phyloP scores from a whole-genome alignment of 1,140 invertebrate genomes.

The Rhopalosiphum maidis region DNA sequence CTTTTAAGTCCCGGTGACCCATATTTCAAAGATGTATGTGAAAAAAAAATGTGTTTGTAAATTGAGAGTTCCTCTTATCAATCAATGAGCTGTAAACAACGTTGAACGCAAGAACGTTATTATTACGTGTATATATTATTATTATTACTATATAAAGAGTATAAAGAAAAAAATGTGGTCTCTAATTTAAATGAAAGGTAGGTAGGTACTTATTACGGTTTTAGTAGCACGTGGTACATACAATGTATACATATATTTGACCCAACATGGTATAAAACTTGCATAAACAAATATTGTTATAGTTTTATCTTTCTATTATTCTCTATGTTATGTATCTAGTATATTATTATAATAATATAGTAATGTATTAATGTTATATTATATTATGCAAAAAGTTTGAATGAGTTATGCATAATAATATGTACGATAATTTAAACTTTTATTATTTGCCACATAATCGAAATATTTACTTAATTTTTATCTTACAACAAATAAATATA shows the following conservation, averaged over 20 bases:
- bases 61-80: not conserved
- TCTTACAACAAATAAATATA: not conserved
- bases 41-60: not conserved
- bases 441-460: not conserved
- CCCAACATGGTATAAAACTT: not conserved
- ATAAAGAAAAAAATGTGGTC: not conserved
- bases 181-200: conserved; percentile 9
- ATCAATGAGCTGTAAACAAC: not conserved
- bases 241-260: conserved; percentile 5
- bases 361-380: not conserved
- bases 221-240: not conserved
- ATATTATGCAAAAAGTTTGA: not conserved
- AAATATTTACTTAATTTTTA: conserved; percentile 28
- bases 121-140: not conserved
- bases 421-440: not conserved
- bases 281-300: not conserved
- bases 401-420: not conserved
- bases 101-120: not conserved
- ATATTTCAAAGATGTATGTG: not conserved
- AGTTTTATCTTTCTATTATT: not conserved
- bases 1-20: not conserved
- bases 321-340: not conserved
- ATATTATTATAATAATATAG: not conserved
- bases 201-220: not conserved
- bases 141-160: not conserved